Evolutionary conservation across 2,888 invertebrate species (phyloP).

Genomic region (Mesochorus sp.): DNA sequence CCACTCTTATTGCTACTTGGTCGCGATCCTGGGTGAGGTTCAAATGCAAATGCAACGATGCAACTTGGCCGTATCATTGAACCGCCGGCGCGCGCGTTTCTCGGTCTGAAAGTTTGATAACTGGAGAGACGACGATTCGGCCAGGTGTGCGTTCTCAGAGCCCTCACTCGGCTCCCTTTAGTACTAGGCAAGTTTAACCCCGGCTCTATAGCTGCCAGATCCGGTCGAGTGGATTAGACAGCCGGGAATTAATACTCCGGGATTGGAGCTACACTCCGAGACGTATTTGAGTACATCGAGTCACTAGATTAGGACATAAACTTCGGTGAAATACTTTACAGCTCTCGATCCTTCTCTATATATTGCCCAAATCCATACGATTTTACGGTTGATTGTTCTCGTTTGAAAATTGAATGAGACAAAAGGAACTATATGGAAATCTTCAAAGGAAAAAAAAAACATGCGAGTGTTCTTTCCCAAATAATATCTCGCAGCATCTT

Average conservation of each 20-base stretch:
- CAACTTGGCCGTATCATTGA: conserved; percentile 58
- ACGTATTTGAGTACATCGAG: conserved; percentile 25
- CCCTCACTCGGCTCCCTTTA: background rate
- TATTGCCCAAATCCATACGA: background rate
- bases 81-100: conserved; percentile 26
- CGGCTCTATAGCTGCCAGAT: conserved; percentile 52
- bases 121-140: conserved; percentile 65
- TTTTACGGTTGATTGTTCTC: conserved; percentile 14
- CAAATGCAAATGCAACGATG: conserved; percentile 71
- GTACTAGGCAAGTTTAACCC: conserved; percentile 19
- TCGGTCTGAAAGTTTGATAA: conserved; percentile 70
- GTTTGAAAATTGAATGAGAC: too few species aligned
- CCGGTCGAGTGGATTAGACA: conserved; percentile 65
- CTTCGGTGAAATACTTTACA: conserved; percentile 37
- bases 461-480: too few species aligned
- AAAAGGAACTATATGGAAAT: too few species aligned
- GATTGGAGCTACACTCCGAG: conserved; percentile 30
- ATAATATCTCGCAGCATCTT: too few species aligned
- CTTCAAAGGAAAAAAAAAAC: background rate
- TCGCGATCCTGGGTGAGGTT: conserved; percentile 59
- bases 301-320: conserved; percentile 41
- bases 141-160: conserved; percentile 38
- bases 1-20: conserved; percentile 69
- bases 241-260: conserved; percentile 63
- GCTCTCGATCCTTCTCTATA: conserved; percentile 19